Evolutionary conservation across 2,113 vertebrate species (phyloP), one percentile per base, ranked within the genome.

Genomic region (Pao palembangensis): DNA sequence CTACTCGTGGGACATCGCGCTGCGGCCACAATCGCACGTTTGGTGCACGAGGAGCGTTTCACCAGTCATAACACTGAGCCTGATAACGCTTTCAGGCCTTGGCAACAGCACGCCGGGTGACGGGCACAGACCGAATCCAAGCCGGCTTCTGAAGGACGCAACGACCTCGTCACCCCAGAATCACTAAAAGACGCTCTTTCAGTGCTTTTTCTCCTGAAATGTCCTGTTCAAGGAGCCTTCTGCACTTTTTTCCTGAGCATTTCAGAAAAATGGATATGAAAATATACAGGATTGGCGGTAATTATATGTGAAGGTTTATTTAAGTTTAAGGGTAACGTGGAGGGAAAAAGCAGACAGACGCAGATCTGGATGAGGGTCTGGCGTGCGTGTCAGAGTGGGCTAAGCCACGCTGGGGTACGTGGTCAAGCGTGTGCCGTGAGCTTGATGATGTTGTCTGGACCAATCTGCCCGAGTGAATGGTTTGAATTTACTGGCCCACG

Each of bases 241-340:
- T 67, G 18, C 67, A 75, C 50, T 28, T 28, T 28, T 28, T 28
- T 28, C 25, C 25, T 69, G 79, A 83, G 82, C 71, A 78, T 82
- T 84, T 88, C 68, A 78, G 64, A 85, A 83, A 89, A 90, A 84
- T 80, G 73, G 83, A 86, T 78, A 18, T 69, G 76, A 89, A 91
- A 90, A 90, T 89, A 91, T 89, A 92, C 87, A 88, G 81, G 85
- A 88, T 84, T 90, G 76, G 72, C 75, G 66, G 82, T 89, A 90
- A 90, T 91, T 88, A 90, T 66, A 83, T 76, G 82, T 83, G 77
- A 88, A 86, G 76, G 90, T 90, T 92, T 91, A 90, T 92, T 90
- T 92, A 83, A 85, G 86, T 91, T 88, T 85, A 78, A 85, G 79
- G 82, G 76, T 71, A 86, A 69, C 69, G 49, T 76, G 75, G 70